Evolutionary conservation across 2,113 vertebrate species (phyloP).

Genomic region (Meleagris gallopavo): DNA sequence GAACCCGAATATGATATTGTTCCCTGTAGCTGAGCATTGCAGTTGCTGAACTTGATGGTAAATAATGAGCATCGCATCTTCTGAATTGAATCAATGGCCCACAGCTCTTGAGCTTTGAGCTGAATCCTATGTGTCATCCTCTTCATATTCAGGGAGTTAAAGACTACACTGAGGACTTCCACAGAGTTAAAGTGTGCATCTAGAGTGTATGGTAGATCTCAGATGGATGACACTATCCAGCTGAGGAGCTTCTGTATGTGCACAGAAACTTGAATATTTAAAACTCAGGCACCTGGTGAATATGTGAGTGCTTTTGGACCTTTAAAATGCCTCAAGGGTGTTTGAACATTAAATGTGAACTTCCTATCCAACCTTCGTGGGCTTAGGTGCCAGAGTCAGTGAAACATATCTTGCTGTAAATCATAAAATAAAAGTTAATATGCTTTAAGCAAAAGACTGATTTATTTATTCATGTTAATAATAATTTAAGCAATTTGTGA

Average conservation of each 20-base stretch:
- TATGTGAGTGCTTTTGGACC: background rate
- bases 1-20: background rate
- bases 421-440: background rate
- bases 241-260: background rate
- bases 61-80: background rate
- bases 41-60: background rate
- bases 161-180: background rate
- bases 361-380: background rate
- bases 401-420: background rate
- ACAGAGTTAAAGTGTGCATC: background rate
- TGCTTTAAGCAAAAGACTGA: background rate
- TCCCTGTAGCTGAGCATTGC: rapidly evolving
- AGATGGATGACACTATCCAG: background rate
- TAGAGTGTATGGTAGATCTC: background rate
- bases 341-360: background rate
- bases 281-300: background rate
- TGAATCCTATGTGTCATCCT: background rate
- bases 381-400: background rate
- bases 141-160: background rate
- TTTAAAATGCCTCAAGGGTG: background rate
- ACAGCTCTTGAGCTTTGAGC: background rate
- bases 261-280: background rate
- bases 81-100: background rate
- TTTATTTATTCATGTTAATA: background rate
- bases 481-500: background rate